Evolutionary conservation across 2,888 invertebrate genomes (phyloP).

Genomic region (Torymus aiolomorphi): DNA sequence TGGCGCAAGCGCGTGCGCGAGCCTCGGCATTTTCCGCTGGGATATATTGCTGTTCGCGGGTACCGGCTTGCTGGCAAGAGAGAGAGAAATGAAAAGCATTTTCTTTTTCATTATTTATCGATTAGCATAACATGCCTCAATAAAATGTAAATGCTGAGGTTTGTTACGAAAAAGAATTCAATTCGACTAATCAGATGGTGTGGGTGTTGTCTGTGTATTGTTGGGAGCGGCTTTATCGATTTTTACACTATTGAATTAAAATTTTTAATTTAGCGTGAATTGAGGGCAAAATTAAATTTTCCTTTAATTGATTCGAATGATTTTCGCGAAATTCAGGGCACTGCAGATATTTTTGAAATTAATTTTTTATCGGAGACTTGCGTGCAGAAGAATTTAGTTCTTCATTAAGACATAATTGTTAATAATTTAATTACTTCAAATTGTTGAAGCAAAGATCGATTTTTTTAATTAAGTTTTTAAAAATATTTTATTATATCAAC

Average conservation of each 20-base stretch:
- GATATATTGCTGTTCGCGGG: neutral
- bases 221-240: neutral
- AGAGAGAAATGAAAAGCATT: neutral
- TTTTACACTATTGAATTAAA: neutral
- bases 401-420: too few relatives aligned
- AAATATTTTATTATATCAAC: too few relatives aligned
- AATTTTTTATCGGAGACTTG: too few relatives aligned
- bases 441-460: too few relatives aligned
- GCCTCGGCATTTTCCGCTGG: neutral
- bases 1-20: neutral
- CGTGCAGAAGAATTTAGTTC: too few relatives aligned
- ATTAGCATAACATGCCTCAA: conserved; percentile 23
- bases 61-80: neutral
- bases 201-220: too few relatives aligned
- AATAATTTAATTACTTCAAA: too few relatives aligned
- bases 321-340: too few relatives aligned
- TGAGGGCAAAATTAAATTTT: too few relatives aligned
- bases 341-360: too few relatives aligned
- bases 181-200: neutral
- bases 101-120: conserved; percentile 20
- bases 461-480: too few relatives aligned
- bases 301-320: too few relatives aligned
- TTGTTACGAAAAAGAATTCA: neutral
- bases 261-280: neutral
- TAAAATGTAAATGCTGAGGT: conserved; percentile 13